phyloP scores from a whole-genome alignment of 2,888 invertebrate species.

The Hyposoter dolosus region DNA sequence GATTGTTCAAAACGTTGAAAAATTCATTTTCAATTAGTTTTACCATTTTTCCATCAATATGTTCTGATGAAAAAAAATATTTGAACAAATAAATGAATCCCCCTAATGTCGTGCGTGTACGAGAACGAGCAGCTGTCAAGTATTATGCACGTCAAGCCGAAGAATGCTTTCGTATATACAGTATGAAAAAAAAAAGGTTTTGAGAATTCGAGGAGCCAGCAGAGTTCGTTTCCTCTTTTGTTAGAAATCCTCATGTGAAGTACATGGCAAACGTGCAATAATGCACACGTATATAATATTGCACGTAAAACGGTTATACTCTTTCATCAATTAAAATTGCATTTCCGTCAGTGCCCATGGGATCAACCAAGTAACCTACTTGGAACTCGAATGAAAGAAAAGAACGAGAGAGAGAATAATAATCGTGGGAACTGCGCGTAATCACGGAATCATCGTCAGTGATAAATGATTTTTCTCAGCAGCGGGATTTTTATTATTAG shows the following conservation, averaged over 20 bases:
- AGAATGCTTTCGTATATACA: conserved; percentile 21
- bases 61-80: neutral
- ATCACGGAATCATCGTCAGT: conserved; percentile 20
- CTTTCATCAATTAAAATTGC: conserved; percentile 51
- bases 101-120: neutral
- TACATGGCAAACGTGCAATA: conserved; percentile 2
- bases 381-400: conserved; percentile 40
- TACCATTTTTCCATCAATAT: neutral
- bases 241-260: conserved; percentile 28
- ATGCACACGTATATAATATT: conserved; percentile 14
- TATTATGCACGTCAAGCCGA: neutral
- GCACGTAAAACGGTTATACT: conserved; percentile 19
- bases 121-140: conserved; percentile 28
- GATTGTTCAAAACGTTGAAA: neutral
- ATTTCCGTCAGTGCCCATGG: conserved; percentile 33
- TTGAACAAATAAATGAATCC: neutral
- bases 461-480: conserved; percentile 12
- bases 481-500: neutral
- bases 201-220: conserved; percentile 13
- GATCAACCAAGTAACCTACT: conserved; percentile 58
- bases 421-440: conserved; percentile 30
- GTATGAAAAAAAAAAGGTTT: conserved; percentile 31
- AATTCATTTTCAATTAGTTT: neutral
- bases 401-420: neutral
- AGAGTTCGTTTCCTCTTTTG: conserved; percentile 32